Evolutionary conservation across 2,888 invertebrate species (phyloP).

Genomic region (Pammene fasciana): DNA sequence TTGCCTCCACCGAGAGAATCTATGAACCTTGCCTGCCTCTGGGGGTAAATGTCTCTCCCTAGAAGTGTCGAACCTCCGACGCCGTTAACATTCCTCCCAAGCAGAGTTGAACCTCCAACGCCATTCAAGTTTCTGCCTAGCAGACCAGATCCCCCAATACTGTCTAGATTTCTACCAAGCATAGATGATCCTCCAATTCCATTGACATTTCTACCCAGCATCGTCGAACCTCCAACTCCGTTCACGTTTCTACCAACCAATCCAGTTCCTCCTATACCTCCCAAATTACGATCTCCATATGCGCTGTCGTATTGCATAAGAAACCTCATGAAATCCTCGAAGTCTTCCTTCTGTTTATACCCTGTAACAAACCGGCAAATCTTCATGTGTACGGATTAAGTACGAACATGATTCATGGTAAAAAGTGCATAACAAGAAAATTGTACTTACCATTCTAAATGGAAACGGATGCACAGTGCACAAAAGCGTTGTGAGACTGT

Average conservation of each 20-base stretch:
- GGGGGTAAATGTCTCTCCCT: slow-evolving; percentile 47
- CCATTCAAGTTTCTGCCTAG: slow-evolving; percentile 43
- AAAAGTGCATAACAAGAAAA: slow-evolving; percentile 42
- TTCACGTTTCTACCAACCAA: slow-evolving; percentile 56
- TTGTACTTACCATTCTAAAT: slow-evolving; percentile 45
- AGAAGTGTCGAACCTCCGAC: slow-evolving; percentile 48
- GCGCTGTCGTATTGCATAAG: slow-evolving; percentile 61
- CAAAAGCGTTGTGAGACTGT: slow-evolving; percentile 41
- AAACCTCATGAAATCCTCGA: slow-evolving; percentile 66
- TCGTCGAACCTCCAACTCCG: slow-evolving; percentile 52
- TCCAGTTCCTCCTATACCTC: slow-evolving; percentile 29
- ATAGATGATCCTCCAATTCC: slow-evolving; percentile 44
- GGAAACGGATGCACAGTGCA: slow-evolving; percentile 46
- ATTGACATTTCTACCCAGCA: slow-evolving; percentile 57
- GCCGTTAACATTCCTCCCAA: slow-evolving; percentile 1
- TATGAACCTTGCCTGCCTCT: slow-evolving; percentile 51
- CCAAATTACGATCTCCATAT: slow-evolving; percentile 53
- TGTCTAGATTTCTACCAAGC: slow-evolving; percentile 42
- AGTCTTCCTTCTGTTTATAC: slow-evolving; percentile 63
- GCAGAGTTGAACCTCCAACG: slow-evolving; percentile 48
- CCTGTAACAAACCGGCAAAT: slow-evolving; percentile 64
- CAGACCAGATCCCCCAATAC: slow-evolving; percentile 40
- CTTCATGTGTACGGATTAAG: slow-evolving; percentile 19
- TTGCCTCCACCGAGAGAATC: slow-evolving; percentile 70
- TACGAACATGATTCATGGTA: slow-evolving; percentile 11